Base-by-base conservation (phyloP, 1,140 invertebrate species). In the Drosophila prosaltans region DNA sequence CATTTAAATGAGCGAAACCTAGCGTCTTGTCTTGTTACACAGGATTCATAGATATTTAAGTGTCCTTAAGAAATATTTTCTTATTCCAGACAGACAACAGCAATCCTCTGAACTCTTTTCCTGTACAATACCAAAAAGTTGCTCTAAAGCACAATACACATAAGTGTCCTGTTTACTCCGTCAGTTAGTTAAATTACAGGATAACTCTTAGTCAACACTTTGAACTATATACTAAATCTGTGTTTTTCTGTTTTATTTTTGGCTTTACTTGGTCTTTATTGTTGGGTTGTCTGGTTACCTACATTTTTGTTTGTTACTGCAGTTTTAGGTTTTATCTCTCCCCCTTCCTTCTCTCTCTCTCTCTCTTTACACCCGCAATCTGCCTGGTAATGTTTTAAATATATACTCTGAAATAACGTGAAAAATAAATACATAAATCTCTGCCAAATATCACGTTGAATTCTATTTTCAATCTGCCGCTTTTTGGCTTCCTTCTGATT, bases 361-460 rank as follows among this genome's bases (percentile, higher is more conserved):
- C 55, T 75, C 72, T 60, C 48, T 54, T 36, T 7, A 1, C 30
- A 28, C 67, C 65, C 51, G 65, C 16, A 16, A 16, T 16, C 16
- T 64, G 69, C 69, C 80, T 69, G 76, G 80, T 89, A 86, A 86
- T 86, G 83, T 72, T 89, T 88, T 88, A 89, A 89, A 88, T 89
- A 88, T 88, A 89, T 80, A 88, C 83, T 89, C 84, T 57, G 68
- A 81, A 77, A 88, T 88, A 88, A 89, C 78, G 84, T 81, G 67
- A 72, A 88, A 86, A 88, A 88, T 88, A 86, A 80, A 78, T 74
- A 64, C 80, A 89, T 88, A 88, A 88, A 88, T 88, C 83, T 89
- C 83, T 89, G 71, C 55, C 57, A 48, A 86, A 86, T 86, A 82
- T 86, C 78, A 79, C 82, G 68, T 67, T 71, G 76, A 77, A 78